Evolutionary conservation across 2,113 vertebrate species (phyloP).

Genomic region (Suncus etruscus): DNA sequence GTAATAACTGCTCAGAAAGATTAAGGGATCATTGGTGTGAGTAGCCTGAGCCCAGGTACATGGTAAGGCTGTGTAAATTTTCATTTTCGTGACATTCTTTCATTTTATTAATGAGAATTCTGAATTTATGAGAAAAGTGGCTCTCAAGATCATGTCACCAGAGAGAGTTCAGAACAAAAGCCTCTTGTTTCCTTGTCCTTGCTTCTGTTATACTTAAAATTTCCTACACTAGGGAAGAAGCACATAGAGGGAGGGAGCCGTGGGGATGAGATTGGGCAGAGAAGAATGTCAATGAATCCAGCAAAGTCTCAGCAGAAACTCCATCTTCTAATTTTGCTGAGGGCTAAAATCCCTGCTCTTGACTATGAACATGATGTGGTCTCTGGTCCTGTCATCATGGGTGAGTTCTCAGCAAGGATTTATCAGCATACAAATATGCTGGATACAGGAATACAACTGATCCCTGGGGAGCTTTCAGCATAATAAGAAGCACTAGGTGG

Average conservation of each 20-base stretch:
- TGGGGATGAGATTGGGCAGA: background rate
- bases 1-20: conserved; percentile 48
- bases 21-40: conserved; percentile 47
- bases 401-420: conserved; percentile 26
- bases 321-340: conserved; percentile 32
- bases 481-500: conserved; percentile 5
- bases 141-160: background rate
- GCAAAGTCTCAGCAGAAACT: background rate
- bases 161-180: background rate
- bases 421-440: background rate
- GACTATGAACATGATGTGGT: background rate
- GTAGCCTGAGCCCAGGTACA: conserved; percentile 17
- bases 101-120: conserved; percentile 49
- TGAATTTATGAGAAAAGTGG: conserved; percentile 46
- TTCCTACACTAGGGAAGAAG: background rate
- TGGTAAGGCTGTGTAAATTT: conserved; percentile 51
- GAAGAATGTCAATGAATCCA: background rate
- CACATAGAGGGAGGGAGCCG: background rate
- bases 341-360: background rate
- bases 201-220: conserved; percentile 11
- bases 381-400: background rate
- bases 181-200: conserved; percentile 3
- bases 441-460: background rate
- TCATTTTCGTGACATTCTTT: conserved; percentile 44
- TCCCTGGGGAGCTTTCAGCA: background rate